Evolutionary conservation across 37 sponge, comb jelly and placozoan species (phyloP).

Genomic region (Oopsacas minuta): DNA sequence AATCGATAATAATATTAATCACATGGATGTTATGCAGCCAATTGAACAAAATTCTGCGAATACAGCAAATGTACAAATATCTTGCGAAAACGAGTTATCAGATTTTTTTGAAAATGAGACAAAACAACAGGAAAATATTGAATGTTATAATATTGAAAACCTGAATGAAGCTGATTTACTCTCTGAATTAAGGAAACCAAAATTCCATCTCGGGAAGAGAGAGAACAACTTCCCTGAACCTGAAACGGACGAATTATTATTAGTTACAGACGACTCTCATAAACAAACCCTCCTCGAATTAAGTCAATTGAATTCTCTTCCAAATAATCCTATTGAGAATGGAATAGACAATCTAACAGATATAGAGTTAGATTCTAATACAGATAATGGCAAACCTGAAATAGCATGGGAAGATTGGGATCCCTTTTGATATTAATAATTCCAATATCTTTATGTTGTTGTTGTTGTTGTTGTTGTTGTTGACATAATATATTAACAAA

Average conservation of each 20-base stretch:
- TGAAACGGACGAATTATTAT: background rate
- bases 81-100: background rate
- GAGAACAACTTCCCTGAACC: background rate
- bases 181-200: background rate
- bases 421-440: background rate
- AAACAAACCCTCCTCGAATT: background rate
- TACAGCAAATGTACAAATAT: background rate
- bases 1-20: background rate
- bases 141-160: background rate
- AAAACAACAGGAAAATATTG: background rate
- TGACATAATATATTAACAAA: background rate
- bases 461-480: background rate
- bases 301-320: background rate
- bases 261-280: background rate
- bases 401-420: slow-evolving; percentile 10
- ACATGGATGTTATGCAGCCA: too few species aligned
- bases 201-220: background rate
- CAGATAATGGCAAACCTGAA: too few species aligned
- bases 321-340: too few species aligned
- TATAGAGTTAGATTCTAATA: background rate
- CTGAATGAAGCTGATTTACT: background rate
- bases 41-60: background rate
- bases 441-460: background rate
- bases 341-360: background rate
- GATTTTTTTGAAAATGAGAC: background rate